Percentiles rank a stretch among this genome's conserved stretches.
phyloP scores from a whole-genome alignment of 2,888 invertebrate genomes.

The Scrobipalpa atriplicella region DNA sequence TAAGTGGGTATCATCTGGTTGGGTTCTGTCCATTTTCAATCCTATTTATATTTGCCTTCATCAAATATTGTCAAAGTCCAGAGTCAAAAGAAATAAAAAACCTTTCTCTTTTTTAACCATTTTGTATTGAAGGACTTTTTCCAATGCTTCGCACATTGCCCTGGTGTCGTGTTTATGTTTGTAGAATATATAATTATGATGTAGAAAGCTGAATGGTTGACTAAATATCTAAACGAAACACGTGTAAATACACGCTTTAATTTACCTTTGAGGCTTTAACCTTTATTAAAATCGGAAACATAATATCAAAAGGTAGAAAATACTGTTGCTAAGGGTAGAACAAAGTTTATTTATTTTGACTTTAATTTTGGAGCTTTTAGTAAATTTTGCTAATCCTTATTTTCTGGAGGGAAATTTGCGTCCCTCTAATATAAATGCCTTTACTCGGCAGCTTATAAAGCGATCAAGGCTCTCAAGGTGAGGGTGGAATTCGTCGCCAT shows the following conservation, averaged over 20 bases:
- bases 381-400: conserved; percentile 15
- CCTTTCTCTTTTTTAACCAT: too few species aligned
- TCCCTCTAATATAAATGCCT: conserved; percentile 17
- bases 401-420: neutral
- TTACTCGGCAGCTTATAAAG: conserved; percentile 15
- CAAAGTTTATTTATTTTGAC: conserved; percentile 9
- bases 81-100: too few species aligned
- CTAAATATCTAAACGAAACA: too few species aligned
- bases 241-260: neutral
- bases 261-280: neutral
- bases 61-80: too few species aligned
- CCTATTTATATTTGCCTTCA: too few species aligned
- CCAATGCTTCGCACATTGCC: too few species aligned
- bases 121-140: too few species aligned
- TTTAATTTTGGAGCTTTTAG: conserved; percentile 13
- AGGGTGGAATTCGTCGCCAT: conserved; percentile 36
- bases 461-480: conserved; percentile 8
- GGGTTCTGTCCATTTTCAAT: too few species aligned
- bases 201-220: too few species aligned
- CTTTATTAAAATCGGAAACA: neutral
- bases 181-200: too few species aligned
- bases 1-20: too few species aligned
- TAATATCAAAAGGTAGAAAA: neutral
- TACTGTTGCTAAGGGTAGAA: neutral
- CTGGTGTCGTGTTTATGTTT: too few species aligned